Evolutionary conservation across 2,888 invertebrate species (phyloP).

Genomic region (Cyclophora punctaria): DNA sequence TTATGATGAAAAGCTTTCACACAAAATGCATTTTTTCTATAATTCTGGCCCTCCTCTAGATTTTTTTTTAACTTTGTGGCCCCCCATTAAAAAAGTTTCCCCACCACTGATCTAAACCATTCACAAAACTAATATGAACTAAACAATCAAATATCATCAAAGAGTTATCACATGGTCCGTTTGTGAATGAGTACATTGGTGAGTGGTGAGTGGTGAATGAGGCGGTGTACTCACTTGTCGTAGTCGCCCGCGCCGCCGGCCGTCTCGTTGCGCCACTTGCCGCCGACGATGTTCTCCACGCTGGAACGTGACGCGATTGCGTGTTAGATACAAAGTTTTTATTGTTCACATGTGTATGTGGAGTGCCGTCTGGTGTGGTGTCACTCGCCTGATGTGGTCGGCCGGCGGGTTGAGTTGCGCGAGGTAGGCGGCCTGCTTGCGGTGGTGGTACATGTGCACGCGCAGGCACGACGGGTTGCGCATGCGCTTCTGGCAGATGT

Average conservation of each 20-base stretch:
- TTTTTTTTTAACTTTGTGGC: too few species aligned
- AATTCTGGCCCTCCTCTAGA: too few species aligned
- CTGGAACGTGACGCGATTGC: constrained; percentile 27
- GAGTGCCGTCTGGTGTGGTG: constrained; percentile 16
- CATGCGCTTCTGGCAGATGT: constrained; percentile 81
- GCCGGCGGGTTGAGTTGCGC: constrained; percentile 53
- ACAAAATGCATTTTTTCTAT: too few species aligned
- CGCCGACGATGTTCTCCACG: constrained; percentile 48
- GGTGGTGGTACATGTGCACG: constrained; percentile 79
- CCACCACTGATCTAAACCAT: too few species aligned
- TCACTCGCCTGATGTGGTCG: constrained; percentile 47
- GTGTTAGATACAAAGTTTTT: too few species aligned
- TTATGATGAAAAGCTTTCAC: too few species aligned
- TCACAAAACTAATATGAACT: too few species aligned
- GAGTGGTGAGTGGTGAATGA: neutral
- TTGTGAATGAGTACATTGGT: too few species aligned
- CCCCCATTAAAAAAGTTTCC: too few species aligned
- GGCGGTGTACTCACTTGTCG: constrained; percentile 38
- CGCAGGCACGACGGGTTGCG: constrained; percentile 77
- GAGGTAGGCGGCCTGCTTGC: constrained; percentile 73
- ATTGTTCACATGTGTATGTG: neutral
- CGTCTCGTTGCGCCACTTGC: constrained; percentile 49
- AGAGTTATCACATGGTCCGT: too few species aligned
- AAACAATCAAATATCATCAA: too few species aligned
- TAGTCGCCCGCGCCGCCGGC: constrained; percentile 37